Conservation (phyloP, 2,888 invertebrate genomes). For the Bimastos eiseni region DNA sequence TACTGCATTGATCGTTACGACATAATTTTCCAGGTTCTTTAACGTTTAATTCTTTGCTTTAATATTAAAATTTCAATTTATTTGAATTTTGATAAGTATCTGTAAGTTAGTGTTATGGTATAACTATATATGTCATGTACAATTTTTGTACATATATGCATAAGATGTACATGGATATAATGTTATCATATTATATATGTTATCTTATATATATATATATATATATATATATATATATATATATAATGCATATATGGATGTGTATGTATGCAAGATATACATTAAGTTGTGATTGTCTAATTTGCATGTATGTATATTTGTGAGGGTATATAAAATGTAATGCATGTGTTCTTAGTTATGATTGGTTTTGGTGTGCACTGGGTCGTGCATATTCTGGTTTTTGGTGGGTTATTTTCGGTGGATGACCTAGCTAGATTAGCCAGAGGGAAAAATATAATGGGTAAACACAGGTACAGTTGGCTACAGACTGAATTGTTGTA, state of each 20-base stretch:
- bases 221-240: background rate
- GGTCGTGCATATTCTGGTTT: background rate
- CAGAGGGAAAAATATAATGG: too few species aligned
- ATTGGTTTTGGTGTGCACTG: background rate
- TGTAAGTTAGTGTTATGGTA: background rate
- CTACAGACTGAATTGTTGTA: background rate
- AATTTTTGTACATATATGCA: too few species aligned
- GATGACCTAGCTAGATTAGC: background rate
- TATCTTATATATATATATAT: too few species aligned
- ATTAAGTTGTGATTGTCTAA: background rate
- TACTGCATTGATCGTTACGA: constrained; percentile 13
- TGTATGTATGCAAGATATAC: background rate
- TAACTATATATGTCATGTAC: background rate
- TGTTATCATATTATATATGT: too few species aligned
- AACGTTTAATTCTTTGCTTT: constrained; percentile 6
- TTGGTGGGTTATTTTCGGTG: background rate
- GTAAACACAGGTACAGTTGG: background rate
- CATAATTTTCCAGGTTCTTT: constrained; percentile 13
- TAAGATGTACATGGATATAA: background rate
- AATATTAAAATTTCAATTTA: background rate
- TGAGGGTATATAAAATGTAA: background rate
- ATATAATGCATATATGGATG: background rate
- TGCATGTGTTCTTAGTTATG: background rate
- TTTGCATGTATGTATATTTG: background rate
- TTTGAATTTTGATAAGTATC: background rate